These are phyloP conservation scores for Sceloporus undulatus DNA, from an alignment of 2,113 vertebrate genomes.

Conservation along the genomic window DNA sequence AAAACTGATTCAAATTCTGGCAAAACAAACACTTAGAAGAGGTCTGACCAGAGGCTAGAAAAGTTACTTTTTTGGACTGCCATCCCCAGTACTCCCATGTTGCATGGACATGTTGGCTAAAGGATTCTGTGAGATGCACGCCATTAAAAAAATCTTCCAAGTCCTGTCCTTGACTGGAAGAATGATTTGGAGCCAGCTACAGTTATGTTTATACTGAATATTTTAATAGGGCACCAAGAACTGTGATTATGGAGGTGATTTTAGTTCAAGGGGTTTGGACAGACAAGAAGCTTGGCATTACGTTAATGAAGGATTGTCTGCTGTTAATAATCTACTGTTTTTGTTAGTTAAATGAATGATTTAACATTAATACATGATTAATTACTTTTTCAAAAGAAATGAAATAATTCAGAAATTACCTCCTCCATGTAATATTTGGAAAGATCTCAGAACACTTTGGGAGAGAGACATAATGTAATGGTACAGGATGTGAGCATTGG, in stretches of 20 bases:
- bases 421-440: conserved; percentile 81
- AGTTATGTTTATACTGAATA: no score
- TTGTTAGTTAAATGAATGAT: background rate
- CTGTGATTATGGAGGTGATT: background rate
- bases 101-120: background rate
- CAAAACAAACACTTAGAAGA: background rate
- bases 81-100: background rate
- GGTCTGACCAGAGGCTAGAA: background rate
- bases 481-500: conserved; percentile 71
- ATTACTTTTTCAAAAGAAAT: background rate
- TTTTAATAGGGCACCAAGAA: background rate
- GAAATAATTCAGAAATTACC: conserved; percentile 69
- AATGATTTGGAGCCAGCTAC: no score
- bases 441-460: conserved; percentile 77
- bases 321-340: background rate
- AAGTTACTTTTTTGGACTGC: background rate
- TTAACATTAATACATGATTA: background rate
- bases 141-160: background rate
- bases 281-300: no score
- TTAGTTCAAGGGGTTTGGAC: background rate
- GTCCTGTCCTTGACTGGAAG: background rate
- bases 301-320: background rate
- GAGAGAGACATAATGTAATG: conserved; percentile 78
- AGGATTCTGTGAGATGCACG: background rate
- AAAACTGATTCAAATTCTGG: background rate